Percentiles rank a stretch among this genome's conserved stretches.
phyloP scores from a whole-genome alignment of 2,888 invertebrate genomes.

The Phlogophora meticulosa region DNA sequence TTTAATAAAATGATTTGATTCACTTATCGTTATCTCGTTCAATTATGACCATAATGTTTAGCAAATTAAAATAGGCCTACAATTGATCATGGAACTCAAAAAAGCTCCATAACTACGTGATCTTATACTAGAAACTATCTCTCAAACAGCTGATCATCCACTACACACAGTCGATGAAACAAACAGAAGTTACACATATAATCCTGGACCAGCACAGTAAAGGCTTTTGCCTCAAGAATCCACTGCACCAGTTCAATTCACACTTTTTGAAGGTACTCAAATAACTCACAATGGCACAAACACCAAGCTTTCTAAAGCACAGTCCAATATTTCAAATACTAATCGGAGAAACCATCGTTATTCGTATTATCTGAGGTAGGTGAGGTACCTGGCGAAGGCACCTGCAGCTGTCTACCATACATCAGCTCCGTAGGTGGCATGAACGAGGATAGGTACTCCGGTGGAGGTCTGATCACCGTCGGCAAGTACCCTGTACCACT shows the following conservation, averaged over 20 bases:
- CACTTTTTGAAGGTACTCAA: background rate
- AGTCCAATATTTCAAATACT: constrained; percentile 75
- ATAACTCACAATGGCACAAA: background rate
- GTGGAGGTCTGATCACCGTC: constrained; percentile 93
- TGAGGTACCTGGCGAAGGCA: constrained; percentile 88
- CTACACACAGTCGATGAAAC: background rate
- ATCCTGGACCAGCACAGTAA: background rate
- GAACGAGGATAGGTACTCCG: constrained; percentile 87
- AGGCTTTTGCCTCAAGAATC: background rate
- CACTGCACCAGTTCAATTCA: background rate
- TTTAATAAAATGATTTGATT: background rate
- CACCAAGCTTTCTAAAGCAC: constrained; percentile 61
- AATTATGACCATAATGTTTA: background rate
- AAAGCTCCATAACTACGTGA: too few relatives aligned
- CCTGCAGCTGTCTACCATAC: constrained; percentile 86
- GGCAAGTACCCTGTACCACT: constrained; percentile 96
- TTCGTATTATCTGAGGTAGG: constrained; percentile 89
- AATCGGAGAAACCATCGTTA: constrained; percentile 89
- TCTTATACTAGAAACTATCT: background rate
- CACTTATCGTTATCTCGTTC: background rate
- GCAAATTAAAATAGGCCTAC: background rate
- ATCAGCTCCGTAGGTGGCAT: constrained; percentile 88
- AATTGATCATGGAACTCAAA: background rate
- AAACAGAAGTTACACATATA: background rate
- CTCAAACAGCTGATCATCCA: background rate